These are phyloP conservation scores for Pangasius larnaudii DNA, from an alignment of 2,797 vertebrate genomes.

Conservation along the genomic window DNA sequence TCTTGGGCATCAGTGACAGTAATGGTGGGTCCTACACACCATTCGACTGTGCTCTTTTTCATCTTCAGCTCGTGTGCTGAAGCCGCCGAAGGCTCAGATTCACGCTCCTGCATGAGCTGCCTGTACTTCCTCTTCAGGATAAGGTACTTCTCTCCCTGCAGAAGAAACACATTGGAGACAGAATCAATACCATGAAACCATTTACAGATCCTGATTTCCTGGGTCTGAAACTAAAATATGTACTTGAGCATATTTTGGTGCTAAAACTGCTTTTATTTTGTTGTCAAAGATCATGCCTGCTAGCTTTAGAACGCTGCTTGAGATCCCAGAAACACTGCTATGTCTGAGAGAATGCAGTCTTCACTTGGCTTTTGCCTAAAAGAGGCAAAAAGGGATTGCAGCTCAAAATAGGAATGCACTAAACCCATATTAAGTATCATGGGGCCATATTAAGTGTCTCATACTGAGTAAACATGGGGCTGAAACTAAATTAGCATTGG, in stretches of 20 bases:
- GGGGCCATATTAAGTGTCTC: neutral
- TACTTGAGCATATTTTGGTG: neutral
- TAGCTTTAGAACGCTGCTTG: neutral
- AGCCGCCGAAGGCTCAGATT: slow-evolving; percentile 23
- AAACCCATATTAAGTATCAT: neutral
- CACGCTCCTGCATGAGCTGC: slow-evolving; percentile 70
- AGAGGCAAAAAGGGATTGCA: neutral
- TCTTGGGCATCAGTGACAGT: slow-evolving; percentile 55
- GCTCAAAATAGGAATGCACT: neutral
- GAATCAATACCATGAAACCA: neutral
- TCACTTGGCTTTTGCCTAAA: neutral
- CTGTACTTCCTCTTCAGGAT: slow-evolving; percentile 79
- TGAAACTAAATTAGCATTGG: neutral
- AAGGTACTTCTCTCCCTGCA: slow-evolving; percentile 78
- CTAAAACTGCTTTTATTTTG: neutral
- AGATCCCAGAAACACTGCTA: neutral
- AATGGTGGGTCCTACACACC: slow-evolving; percentile 57
- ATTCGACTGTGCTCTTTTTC: slow-evolving; percentile 50
- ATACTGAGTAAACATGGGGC: neutral
- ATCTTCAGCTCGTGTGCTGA: neutral
- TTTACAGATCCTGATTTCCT: neutral
- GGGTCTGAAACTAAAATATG: neutral
- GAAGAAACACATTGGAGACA: neutral
- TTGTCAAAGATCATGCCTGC: neutral
- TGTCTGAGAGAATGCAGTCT: neutral